phyloP scores from a whole-genome alignment of 2,797 vertebrate species.

The Paguma larvata region DNA sequence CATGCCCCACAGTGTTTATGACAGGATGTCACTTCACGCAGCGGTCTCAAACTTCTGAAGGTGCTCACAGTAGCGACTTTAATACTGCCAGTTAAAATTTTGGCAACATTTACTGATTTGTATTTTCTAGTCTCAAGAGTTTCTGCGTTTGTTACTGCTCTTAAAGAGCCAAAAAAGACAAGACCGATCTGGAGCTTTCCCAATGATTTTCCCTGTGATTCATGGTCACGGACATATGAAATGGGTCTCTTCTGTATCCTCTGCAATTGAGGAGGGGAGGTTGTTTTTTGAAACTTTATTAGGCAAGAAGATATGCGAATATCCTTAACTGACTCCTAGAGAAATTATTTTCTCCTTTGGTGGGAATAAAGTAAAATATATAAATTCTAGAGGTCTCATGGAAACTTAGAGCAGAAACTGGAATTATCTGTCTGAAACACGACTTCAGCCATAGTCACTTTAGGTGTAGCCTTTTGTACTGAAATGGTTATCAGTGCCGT shows the following conservation, averaged over 20 bases:
- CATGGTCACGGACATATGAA: neutral
- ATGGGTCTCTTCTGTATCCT: neutral
- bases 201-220: neutral
- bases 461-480: conserved; percentile 22
- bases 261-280: neutral
- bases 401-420: conserved; percentile 32
- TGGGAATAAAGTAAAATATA: conserved; percentile 3
- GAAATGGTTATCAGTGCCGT: neutral
- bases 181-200: neutral
- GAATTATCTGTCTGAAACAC: neutral
- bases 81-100: neutral
- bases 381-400: conserved; percentile 35
- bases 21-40: neutral
- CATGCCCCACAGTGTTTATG: neutral
- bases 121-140: conserved; percentile 1
- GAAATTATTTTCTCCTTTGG: conserved; percentile 49
- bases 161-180: conserved; percentile 14
- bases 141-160: neutral
- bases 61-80: neutral
- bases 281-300: neutral
- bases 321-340: conserved; percentile 13
- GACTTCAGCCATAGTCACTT: conserved; percentile 45
- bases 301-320: neutral
- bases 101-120: neutral
- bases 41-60: conserved; percentile 49